Conservation (phyloP, 2,113 vertebrate genomes). For the Ageneiosus marmoratus region DNA sequence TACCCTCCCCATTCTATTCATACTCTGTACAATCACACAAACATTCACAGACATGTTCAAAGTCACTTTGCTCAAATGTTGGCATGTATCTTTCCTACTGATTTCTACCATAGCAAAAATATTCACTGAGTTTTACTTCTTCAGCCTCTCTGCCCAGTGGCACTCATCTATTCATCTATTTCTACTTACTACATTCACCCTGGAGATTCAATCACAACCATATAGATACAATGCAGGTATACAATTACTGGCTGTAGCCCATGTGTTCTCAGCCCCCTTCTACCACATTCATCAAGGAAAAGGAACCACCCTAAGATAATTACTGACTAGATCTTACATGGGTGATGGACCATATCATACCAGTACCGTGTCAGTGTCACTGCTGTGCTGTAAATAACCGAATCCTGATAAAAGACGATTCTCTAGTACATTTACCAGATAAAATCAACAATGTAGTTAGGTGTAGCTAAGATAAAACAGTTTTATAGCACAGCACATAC, state of each 20-base stretch:
- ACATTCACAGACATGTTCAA: conserved; percentile 16
- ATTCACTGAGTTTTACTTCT: not conserved
- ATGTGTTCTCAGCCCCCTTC: not conserved
- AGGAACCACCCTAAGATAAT: not conserved
- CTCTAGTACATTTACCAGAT: too few species aligned
- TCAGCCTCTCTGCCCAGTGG: not conserved
- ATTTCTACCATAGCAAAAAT: conserved; percentile 8
- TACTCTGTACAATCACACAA: conserved; percentile 28
- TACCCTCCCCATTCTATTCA: not conserved
- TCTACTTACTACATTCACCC: conserved; percentile 69
- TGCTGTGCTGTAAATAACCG: not conserved
- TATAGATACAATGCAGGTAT: not conserved
- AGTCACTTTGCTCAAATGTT: not conserved
- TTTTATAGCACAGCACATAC: not conserved
- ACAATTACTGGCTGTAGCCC: not conserved
- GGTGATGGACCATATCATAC: not conserved
- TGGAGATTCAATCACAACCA: not conserved
- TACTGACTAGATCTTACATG: not conserved
- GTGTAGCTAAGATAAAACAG: not conserved
- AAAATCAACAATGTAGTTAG: not conserved
- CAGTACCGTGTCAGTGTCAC: not conserved
- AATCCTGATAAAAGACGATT: too few species aligned
- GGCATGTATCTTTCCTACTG: not conserved
- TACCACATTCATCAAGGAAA: not conserved
- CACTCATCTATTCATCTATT: conserved; percentile 73